Percentiles rank a stretch among this genome's conserved stretches.
These are phyloP conservation scores for Ormia ochracea DNA, from an alignment of 2,888 invertebrate genomes.

Conservation along the genomic window DNA sequence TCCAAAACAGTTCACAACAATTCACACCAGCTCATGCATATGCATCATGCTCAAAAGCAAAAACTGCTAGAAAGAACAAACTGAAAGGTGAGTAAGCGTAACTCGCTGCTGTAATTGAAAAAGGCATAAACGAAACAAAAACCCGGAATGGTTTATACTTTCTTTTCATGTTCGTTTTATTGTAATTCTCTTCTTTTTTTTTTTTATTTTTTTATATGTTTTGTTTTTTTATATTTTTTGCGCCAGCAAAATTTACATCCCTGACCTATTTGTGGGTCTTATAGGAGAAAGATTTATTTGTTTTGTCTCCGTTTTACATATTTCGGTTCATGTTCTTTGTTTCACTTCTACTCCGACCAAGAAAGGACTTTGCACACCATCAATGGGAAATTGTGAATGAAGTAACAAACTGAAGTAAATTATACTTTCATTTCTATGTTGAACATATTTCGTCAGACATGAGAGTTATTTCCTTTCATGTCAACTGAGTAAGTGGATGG, in stretches of 20 bases:
- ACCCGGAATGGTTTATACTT: constrained; percentile 5
- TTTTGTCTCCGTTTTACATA: background rate
- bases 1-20: constrained; percentile 29
- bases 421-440: background rate
- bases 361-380: background rate
- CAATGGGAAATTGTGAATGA: background rate
- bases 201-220: too few relatives aligned
- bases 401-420: background rate
- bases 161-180: constrained; percentile 2
- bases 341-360: background rate
- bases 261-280: constrained; percentile 51
- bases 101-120: constrained; percentile 3
- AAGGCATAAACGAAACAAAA: background rate
- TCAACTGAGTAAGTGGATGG: background rate
- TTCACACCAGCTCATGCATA: background rate
- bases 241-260: constrained; percentile 40
- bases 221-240: background rate
- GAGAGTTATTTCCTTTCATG: background rate
- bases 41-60: background rate
- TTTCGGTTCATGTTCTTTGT: background rate
- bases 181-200: too few relatives aligned
- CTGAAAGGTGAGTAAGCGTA: constrained; percentile 43
- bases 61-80: background rate
- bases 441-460: background rate
- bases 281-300: constrained; percentile 34